Evolutionary conservation across 2,888 invertebrate genomes (phyloP), one percentile per base, ranked within the genome.

Genomic region (Cheilosia vernalis): DNA sequence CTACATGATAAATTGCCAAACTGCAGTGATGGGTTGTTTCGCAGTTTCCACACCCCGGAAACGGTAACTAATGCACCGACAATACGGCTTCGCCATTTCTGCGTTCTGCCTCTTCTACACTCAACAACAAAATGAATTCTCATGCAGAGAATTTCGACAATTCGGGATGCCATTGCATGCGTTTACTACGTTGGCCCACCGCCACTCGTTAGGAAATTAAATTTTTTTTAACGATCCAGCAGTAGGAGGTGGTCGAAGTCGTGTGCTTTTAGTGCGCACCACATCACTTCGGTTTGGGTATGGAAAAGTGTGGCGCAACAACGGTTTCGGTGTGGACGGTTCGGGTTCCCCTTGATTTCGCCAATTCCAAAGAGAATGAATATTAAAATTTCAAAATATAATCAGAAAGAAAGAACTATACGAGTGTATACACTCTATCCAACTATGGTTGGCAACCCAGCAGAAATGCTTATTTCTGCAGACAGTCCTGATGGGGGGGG

Each of bases 1-100:
- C 84, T 58, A 84, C 74, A 79, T 84, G 84, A 84, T 79, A 84
- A 79, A 79, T 84, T 79, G 79, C 74, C 60, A 69, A 63, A 67
- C 51, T 30, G 58, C 21, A n/a, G 17, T 37, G 44, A 47, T 19
- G 19, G 19, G 33, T 15, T 47, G 37, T 24, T 47, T 53, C 24
- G 13, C 13, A 2, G 24, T 21, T 13, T 2, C 2, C 61, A 6
- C 15, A 27, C 24, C n/a, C 10, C n/a, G n/a, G n/a, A 5, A 19
- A 40, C 51, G 73, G 40, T 56, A 69, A 56, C 78, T 73, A 82
- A 78, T 83, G 73, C 63, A 73, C 55, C 63, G 13, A 42, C 27
- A 44, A 24, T 51, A 67, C 55, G 53, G 58, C 24, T 55, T 4
- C 55, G 49, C 56, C 63, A 42, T 53, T 10, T 55, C 10, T 37